Evolutionary conservation across 2,888 invertebrate species (phyloP), one percentile per base, ranked within the genome.

Genomic region (Dolichopus griseipennis): DNA sequence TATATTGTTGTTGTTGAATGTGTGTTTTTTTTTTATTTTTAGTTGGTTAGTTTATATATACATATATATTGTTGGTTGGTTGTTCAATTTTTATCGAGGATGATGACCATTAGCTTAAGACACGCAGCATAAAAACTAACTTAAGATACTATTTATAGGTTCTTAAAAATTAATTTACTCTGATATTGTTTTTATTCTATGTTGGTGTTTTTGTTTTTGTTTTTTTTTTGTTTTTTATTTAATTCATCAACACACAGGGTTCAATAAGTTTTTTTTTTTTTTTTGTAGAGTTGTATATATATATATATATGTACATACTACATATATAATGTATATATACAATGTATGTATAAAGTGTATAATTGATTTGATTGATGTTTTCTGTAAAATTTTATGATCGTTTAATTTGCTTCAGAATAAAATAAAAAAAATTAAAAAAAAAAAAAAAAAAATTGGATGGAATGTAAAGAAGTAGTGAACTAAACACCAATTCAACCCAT

Each of bases 121-220:
- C 52, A 52, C 52, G 15, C n/a, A 52, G 52, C 15, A 52, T 18
- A 52, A 52, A 52, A 15, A 52, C 52, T 18, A 52, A 52, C 52
- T 52, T 52, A 52, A 52, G 52, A 52, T 52, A 52, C 52, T 52
- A 52, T 52, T 52, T 52, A 52, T 52, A 52, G 52, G 52, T 52
- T 52, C 52, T 18, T 52, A 52, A 52, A 52, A 52, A 52, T 52
- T 52, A 52, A 52, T 52, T 52, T 52, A 52, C 52, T 52, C 52
- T 52, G 52, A 37, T 37, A 37, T 37, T 37, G 37, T 37, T 37
- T 37, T 37, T 37, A n/a, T n/a, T n/a, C n/a, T n/a, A n/a, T 12
- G 5, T 41, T 41, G 9, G 2, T 52, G 1, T 52, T 37, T 18
- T 52, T 52, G 18, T 52, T 52, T 15, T 18, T 52, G 18, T 52